Percentiles rank a stretch among this genome's conserved stretches.
phyloP scores from a whole-genome alignment of 1,140 invertebrate species.

The Thrips palmi region DNA sequence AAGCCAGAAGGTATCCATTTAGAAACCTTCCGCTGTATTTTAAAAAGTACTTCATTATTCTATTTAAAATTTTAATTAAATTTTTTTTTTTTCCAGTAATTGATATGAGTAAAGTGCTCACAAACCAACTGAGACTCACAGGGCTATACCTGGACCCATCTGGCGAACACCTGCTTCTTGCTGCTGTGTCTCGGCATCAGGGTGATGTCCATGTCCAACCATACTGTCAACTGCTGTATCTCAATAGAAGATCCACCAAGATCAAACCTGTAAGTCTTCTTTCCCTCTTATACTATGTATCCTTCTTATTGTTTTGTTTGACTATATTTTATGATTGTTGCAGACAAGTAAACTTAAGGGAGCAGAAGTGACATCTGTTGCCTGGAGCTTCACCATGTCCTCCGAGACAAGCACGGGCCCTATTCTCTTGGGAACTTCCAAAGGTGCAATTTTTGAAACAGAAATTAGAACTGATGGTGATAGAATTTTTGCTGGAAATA shows the following conservation, averaged over 20 bases:
- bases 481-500: slow-evolving; percentile 57
- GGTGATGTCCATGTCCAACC: slow-evolving; percentile 36
- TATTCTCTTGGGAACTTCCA: slow-evolving; percentile 76
- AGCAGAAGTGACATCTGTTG: slow-evolving; percentile 77
- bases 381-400: slow-evolving; percentile 41
- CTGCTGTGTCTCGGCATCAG: slow-evolving; percentile 39
- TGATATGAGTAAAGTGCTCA: slow-evolving; percentile 24
- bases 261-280: slow-evolving; percentile 17
- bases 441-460: slow-evolving; percentile 81
- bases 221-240: slow-evolving; percentile 51
- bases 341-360: slow-evolving; percentile 46
- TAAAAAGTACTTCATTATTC: slow-evolving; percentile 10
- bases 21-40: slow-evolving; percentile 8
- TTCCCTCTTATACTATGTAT: background rate
- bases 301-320: background rate
- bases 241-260: slow-evolving; percentile 45
- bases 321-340: slow-evolving; percentile 13
- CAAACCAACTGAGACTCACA: slow-evolving; percentile 42
- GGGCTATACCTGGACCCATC: slow-evolving; percentile 72
- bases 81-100: slow-evolving; percentile 19
- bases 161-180: slow-evolving; percentile 66
- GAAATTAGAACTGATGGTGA: slow-evolving; percentile 65
- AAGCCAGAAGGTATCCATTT: slow-evolving; percentile 46
- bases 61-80: slow-evolving; percentile 9
- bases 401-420: slow-evolving; percentile 42